phyloP scores from a whole-genome alignment of 2,113 vertebrate genomes.

The Xiphias gladius region DNA sequence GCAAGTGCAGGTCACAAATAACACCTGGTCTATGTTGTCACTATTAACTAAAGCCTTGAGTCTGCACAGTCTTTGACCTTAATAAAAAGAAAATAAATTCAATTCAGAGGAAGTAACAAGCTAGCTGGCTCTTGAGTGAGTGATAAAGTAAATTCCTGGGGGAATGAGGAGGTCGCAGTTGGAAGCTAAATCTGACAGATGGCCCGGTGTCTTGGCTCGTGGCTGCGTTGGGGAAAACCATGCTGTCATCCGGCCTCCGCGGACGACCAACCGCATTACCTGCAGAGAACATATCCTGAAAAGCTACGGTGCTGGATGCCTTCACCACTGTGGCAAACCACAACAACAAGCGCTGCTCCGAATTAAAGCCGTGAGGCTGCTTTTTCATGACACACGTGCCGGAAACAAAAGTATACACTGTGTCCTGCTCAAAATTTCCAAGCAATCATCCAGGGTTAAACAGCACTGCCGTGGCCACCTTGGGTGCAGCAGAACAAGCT shows the following conservation, averaged over 20 bases:
- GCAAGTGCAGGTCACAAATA: not conserved
- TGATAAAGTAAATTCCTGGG: conserved; percentile 54
- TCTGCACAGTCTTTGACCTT: conserved; percentile 11
- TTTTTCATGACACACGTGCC: not conserved
- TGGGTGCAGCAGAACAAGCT: not conserved
- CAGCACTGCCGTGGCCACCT: too few relatives aligned
- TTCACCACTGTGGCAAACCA: not conserved
- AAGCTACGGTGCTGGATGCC: conserved; percentile 18
- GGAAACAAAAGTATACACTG: not conserved
- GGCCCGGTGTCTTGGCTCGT: conserved; percentile 76
- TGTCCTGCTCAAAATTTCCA: not conserved
- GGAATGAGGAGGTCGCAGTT: conserved; percentile 67
- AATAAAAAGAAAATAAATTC: conserved; percentile 36
- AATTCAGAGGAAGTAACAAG: conserved; percentile 40
- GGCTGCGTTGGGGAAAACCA: conserved; percentile 71
- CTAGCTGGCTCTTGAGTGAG: conserved; percentile 43
- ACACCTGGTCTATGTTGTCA: not conserved
- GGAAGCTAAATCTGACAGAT: conserved; percentile 79
- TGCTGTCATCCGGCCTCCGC: conserved; percentile 66
- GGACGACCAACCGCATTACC: conserved; percentile 60
- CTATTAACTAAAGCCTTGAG: not conserved
- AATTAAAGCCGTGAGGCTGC: not conserved
- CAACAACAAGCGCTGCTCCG: not conserved
- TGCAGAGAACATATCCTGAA: conserved; percentile 59
- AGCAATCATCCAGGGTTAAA: not conserved